Conservation (phyloP, 2,888 invertebrate genomes). For the Xylocampa areola region DNA sequence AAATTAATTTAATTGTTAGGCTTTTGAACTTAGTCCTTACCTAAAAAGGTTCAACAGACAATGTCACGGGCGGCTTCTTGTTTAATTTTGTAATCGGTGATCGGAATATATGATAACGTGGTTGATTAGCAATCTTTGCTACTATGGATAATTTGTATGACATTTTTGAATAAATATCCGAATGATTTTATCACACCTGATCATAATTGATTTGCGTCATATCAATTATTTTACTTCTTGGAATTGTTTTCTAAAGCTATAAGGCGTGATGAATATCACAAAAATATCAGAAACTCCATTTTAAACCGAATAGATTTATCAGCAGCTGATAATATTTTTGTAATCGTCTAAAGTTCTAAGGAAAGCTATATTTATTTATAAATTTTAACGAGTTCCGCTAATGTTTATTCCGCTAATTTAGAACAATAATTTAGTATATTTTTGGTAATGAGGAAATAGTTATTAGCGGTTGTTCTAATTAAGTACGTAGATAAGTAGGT, state of each 20-base stretch:
- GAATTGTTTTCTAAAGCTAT: slow-evolving; percentile 63
- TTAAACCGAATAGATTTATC: slow-evolving; percentile 42
- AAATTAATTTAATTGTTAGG: slow-evolving; percentile 12
- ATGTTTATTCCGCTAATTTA: neutral
- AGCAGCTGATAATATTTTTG: slow-evolving; percentile 26
- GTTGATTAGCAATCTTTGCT: slow-evolving; percentile 63
- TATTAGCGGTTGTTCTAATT: too few relatives aligned
- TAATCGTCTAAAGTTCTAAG: slow-evolving; percentile 19
- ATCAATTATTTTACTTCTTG: slow-evolving; percentile 59
- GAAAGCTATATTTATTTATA: slow-evolving; percentile 18
- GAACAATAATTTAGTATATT: too few relatives aligned
- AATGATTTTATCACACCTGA: slow-evolving; percentile 64
- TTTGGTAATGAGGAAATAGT: too few relatives aligned
- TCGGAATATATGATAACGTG: slow-evolving; percentile 60
- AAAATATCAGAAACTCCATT: slow-evolving; percentile 31
- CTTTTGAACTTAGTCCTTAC: slow-evolving; percentile 19
- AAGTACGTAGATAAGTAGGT: too few relatives aligned
- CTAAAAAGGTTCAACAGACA: slow-evolving; percentile 26
- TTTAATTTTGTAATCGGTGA: slow-evolving; percentile 47
- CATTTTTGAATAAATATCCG: slow-evolving; percentile 56
- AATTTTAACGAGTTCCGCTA: neutral
- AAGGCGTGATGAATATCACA: slow-evolving; percentile 37
- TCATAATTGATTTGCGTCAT: slow-evolving; percentile 75
- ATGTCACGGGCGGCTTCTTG: slow-evolving; percentile 53
- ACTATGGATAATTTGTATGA: slow-evolving; percentile 51